phyloP scores from a whole-genome alignment of 2,113 vertebrate genomes.

The Myocastor coypus region DNA sequence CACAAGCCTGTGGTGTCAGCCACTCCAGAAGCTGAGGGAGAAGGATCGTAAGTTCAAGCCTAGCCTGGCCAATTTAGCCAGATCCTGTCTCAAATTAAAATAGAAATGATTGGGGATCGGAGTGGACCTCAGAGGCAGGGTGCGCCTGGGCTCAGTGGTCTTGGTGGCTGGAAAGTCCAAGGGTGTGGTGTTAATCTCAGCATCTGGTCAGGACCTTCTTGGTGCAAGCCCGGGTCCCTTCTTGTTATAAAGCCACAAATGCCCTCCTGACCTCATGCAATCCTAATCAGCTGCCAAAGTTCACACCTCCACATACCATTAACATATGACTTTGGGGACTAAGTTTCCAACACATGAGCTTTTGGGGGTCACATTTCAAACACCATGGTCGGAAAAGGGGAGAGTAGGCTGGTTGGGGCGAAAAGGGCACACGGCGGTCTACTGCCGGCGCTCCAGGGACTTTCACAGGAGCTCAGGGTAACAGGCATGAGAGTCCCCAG shows the following conservation, averaged over 20 bases:
- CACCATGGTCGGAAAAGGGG: fast-evolving
- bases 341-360: background rate
- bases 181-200: background rate
- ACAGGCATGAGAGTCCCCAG: no score
- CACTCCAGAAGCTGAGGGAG: background rate
- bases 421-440: background rate
- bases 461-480: background rate
- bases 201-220: no score
- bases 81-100: background rate
- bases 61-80: background rate
- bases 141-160: background rate
- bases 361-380: background rate
- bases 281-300: background rate
- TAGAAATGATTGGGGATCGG: background rate
- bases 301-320: background rate
- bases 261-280: background rate
- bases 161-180: background rate
- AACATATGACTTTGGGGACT: background rate
- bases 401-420: no score
- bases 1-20: background rate
- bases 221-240: background rate
- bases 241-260: background rate
- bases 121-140: background rate
- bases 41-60: background rate
- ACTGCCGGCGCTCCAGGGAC: background rate